A percentile compares a stretch with the other conserved stretches of the same genome.
These are phyloP conservation scores for Indicator maculatus DNA, from an alignment of 2,113 vertebrate genomes.

Conservation along the genomic window DNA sequence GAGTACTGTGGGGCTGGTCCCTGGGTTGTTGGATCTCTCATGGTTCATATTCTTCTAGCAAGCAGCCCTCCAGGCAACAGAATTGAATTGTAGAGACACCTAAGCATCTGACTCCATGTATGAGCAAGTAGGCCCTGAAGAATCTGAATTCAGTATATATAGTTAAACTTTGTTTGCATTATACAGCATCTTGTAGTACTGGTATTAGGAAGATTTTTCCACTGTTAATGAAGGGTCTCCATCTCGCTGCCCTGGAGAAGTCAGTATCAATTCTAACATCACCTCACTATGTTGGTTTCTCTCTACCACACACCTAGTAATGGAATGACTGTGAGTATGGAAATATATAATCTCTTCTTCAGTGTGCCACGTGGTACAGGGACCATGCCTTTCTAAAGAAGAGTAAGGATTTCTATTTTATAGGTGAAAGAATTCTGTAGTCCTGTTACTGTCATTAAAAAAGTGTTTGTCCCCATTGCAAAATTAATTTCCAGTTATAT, in stretches of 20 bases:
- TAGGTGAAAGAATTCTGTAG: background rate
- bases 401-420: background rate
- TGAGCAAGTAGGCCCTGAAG: background rate
- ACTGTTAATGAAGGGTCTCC: background rate
- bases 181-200: background rate
- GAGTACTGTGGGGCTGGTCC: background rate
- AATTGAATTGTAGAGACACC: background rate
- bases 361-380: background rate
- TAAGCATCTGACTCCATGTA: background rate
- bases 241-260: background rate
- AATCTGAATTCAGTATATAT: background rate
- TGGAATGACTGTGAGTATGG: background rate
- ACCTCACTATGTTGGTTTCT: background rate
- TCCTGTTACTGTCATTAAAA: background rate
- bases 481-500: background rate
- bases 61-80: background rate
- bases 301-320: background rate
- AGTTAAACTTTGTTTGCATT: background rate
- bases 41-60: background rate
- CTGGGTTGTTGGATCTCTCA: background rate
- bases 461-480: background rate
- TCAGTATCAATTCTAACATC: background rate
- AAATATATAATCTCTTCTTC: background rate
- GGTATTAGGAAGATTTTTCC: background rate
- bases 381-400: background rate